phyloP scores from a whole-genome alignment of 2,888 invertebrate genomes.

The Schizaphis graminum region DNA sequence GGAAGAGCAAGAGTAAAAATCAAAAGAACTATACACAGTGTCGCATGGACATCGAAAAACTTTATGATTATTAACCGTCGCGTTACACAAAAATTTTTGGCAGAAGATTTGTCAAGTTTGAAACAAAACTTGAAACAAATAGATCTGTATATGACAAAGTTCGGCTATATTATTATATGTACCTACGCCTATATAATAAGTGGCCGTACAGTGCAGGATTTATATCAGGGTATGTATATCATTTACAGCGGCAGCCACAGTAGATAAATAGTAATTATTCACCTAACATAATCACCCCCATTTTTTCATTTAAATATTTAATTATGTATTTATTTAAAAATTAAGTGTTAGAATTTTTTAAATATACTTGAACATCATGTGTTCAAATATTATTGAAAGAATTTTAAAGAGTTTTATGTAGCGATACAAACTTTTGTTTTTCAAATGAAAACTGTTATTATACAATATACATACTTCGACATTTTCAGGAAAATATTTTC shows the following conservation, averaged over 20 bases:
- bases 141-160: not conserved
- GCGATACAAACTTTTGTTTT: too few relatives aligned
- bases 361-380: too few relatives aligned
- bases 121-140: conserved; percentile 35
- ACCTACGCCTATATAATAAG: not conserved
- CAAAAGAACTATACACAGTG: not conserved
- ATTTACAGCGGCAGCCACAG: not conserved
- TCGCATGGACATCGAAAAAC: conserved; percentile 2
- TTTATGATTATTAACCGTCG: conserved; percentile 32
- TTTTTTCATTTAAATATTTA: too few relatives aligned
- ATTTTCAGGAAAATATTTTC: too few relatives aligned
- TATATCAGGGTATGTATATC: not conserved
- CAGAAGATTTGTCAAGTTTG: conserved; percentile 35
- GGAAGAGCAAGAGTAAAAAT: not conserved
- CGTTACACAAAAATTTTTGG: conserved; percentile 14
- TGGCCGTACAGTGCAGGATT: not conserved
- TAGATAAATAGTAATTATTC: not conserved
- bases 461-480: too few relatives aligned
- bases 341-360: too few relatives aligned
- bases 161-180: not conserved
- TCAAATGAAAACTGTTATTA: too few relatives aligned
- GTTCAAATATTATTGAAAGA: too few relatives aligned
- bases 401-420: too few relatives aligned
- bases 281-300: too few relatives aligned
- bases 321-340: too few relatives aligned